Base-by-base conservation (phyloP, 1,140 invertebrate genomes). In the Cheumatopsyche charites region DNA sequence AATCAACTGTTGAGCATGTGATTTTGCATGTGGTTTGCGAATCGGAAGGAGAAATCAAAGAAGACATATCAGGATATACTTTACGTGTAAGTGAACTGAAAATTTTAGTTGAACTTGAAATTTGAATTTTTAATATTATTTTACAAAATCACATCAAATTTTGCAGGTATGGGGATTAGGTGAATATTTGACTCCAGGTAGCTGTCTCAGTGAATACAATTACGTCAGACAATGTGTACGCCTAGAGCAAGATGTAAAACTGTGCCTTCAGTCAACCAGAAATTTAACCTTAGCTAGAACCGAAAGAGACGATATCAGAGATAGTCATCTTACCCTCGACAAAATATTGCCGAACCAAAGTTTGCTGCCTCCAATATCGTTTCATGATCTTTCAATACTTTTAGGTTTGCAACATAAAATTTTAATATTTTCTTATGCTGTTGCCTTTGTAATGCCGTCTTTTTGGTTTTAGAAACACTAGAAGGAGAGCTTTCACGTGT, bases 221-320 rank as follows among this genome's bases (percentile, higher is more conserved):
- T 97, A 97, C 82, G 91, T 97, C 69, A 94, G 97, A 79, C 90
- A 94, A 75, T 98, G 96, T 82, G 91, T 98, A 45, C 96, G 98
- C 80, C 82, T 97, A 77, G 96, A 98, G 80, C 89, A 92, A 80
- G 95, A 98, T 84, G 92, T 98, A 0, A 85, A 90, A 67, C 84
- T 98, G 71, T 91, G 90, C 52, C 84, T 93, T 52, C 86, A 90
- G 73, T 88, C 91, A 6, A 88, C 90, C 67, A 84, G 78, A 36
- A 85, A 89, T 70, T 84, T 92, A 7, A 81, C 79, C 6, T 80
- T 87, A 69, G 84, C 86, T 0, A 80, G 87, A 5, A 84, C 82
- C 77, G 81, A 87, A 42, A 86, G 90, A 79, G 93, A 95, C 80
- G 93, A 95, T 82, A 88, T 88, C 62, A 85, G 88, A 67, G 91